phyloP scores from a whole-genome alignment of 2,888 invertebrate genomes.

The Heliconius cydno region DNA sequence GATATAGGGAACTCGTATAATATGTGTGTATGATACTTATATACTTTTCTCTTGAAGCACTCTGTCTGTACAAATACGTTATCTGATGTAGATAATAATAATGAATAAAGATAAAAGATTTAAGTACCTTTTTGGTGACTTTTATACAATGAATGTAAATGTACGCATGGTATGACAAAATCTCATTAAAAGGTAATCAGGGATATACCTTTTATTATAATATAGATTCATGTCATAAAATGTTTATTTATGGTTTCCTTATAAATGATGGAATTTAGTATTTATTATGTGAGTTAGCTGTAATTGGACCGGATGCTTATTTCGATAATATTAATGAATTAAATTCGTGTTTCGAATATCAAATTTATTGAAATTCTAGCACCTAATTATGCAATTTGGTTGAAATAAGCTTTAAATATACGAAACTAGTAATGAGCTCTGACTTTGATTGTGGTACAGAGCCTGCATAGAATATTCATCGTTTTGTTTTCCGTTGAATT shows the following conservation, averaged over 20 bases:
- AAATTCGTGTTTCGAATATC: neutral
- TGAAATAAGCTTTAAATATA: neutral
- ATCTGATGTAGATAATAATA: too few species aligned
- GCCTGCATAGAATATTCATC: neutral
- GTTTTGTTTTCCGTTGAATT: neutral
- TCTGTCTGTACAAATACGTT: neutral
- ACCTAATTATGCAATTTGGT: conserved; percentile 7
- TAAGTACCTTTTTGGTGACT: too few species aligned
- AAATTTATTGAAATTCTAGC: conserved; percentile 1
- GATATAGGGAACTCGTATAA: too few species aligned
- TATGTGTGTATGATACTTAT: too few species aligned
- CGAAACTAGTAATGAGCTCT: neutral
- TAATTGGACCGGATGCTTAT: conserved; percentile 19
- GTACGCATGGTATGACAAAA: too few species aligned
- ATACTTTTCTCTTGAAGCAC: too few species aligned
- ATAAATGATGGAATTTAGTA: conserved; percentile 1
- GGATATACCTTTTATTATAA: neutral
- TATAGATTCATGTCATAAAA: neutral
- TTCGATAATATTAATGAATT: conserved; percentile 9
- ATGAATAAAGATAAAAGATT: too few species aligned
- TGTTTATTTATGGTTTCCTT: conserved; percentile 9
- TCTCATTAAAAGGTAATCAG: neutral
- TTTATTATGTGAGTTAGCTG: neutral
- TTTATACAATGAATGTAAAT: too few species aligned
- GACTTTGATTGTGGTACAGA: neutral